Evolutionary conservation across 2,113 vertebrate genomes (phyloP).

Genomic region (Cynoglossus semilaevis): DNA sequence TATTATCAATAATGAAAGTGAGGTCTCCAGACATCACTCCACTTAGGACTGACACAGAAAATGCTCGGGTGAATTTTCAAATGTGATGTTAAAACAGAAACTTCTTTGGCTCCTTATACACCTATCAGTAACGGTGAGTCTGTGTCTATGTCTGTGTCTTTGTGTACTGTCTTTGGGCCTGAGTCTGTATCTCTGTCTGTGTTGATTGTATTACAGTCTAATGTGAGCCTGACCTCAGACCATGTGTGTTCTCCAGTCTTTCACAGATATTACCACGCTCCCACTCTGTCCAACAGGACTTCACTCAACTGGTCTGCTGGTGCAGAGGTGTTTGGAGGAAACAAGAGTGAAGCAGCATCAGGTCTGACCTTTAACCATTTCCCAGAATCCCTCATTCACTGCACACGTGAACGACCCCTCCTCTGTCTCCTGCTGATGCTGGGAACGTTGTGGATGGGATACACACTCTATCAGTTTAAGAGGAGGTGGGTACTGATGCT

Average conservation of each 20-base stretch:
- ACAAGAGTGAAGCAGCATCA: slow-evolving; percentile 49
- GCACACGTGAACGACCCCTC: slow-evolving; percentile 85
- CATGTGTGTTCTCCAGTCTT: slow-evolving; percentile 80
- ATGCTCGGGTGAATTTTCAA: too few relatives aligned
- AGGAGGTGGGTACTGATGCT: slow-evolving; percentile 79
- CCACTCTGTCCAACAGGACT: slow-evolving; percentile 70
- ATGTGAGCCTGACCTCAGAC: background rate
- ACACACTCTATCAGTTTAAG: slow-evolving; percentile 97
- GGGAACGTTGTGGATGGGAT: slow-evolving; percentile 95
- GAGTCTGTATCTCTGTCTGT: background rate
- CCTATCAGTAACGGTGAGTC: background rate
- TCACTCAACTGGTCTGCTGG: slow-evolving; percentile 44
- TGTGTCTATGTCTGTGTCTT: background rate
- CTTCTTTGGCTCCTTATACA: too few relatives aligned
- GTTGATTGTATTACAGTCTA: too few relatives aligned
- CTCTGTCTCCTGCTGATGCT: slow-evolving; percentile 95
- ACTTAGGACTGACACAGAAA: too few relatives aligned
- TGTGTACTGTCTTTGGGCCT: too few relatives aligned
- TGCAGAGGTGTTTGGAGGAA: slow-evolving; percentile 39
- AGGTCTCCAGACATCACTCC: too few relatives aligned
- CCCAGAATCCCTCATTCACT: slow-evolving; percentile 69
- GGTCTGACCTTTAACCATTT: slow-evolving; percentile 27
- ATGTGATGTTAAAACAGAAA: too few relatives aligned
- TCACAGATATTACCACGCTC: slow-evolving; percentile 83
- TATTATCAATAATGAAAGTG: too few relatives aligned